Evolutionary conservation across 2,797 vertebrate species (phyloP).

Genomic region (Loris lydekkerianus): DNA sequence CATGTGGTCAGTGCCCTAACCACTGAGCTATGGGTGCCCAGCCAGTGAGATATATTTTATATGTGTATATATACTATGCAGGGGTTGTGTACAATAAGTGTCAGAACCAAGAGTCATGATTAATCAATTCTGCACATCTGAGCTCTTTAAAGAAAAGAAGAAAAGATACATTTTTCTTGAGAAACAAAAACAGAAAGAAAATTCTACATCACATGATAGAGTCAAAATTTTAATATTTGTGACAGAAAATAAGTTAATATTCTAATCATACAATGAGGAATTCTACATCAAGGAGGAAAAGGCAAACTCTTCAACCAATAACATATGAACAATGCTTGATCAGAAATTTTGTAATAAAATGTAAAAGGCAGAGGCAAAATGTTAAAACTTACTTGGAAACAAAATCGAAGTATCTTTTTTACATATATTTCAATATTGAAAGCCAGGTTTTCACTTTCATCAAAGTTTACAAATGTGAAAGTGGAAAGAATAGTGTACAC

Average conservation of each 20-base stretch:
- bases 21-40: too few species aligned
- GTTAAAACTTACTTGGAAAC: not conserved
- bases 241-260: not conserved
- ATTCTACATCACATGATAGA: not conserved
- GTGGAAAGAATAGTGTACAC: not conserved
- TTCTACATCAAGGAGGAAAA: not conserved
- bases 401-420: not conserved
- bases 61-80: not conserved
- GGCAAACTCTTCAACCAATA: not conserved
- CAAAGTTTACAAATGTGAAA: not conserved
- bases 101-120: not conserved
- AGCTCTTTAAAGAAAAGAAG: not conserved
- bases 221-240: not conserved
- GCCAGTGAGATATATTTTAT: too few species aligned
- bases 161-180: not conserved
- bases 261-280: not conserved
- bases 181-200: constrained; percentile 5
- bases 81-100: not conserved
- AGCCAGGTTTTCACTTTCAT: not conserved
- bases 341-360: not conserved
- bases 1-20: too few species aligned
- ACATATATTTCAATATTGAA: not conserved
- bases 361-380: not conserved
- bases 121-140: not conserved
- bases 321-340: not conserved